These are phyloP conservation scores for Drosophila nr. perissopoda DNA, from an alignment of 2,888 invertebrate species.

Conservation along the genomic window DNA sequence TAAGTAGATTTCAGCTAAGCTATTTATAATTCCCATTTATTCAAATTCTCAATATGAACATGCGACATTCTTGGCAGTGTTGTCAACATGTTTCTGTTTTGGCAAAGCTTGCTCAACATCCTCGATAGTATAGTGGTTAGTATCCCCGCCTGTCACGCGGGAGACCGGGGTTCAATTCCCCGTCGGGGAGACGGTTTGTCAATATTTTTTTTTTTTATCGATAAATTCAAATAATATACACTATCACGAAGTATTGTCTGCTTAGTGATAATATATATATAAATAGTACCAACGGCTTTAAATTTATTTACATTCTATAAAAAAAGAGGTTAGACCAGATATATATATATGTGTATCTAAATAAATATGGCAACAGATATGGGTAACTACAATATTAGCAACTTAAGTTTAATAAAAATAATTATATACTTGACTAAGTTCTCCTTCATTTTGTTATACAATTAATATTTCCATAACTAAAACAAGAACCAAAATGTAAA, in stretches of 20 bases:
- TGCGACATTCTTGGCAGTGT: neutral
- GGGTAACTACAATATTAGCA: neutral
- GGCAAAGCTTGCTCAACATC: fast-evolving
- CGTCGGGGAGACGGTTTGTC: slow-evolving; percentile 45
- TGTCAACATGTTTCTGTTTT: slow-evolving; percentile 1
- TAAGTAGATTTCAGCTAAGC: neutral
- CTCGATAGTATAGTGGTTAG: slow-evolving; percentile 65
- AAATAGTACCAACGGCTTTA: fast-evolving
- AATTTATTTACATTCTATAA: neutral
- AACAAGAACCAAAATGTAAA: neutral
- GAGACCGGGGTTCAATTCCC: slow-evolving; percentile 66
- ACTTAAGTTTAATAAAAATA: neutral
- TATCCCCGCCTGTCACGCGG: slow-evolving; percentile 66
- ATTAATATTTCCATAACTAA: neutral
- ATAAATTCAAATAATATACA: neutral
- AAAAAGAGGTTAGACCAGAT: neutral
- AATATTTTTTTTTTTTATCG: neutral
- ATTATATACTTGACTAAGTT: neutral
- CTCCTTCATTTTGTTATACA: too few relatives aligned
- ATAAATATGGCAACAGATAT: neutral
- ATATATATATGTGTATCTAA: neutral
- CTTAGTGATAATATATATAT: neutral
- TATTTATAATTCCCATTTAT: neutral
- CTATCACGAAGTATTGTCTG: neutral
- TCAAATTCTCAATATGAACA: neutral